A percentile compares a stretch with the other conserved stretches of the same genome.
These are phyloP conservation scores for Himantopus leucocephalus DNA, from an alignment of 2,113 vertebrate genomes.

Conservation along the genomic window DNA sequence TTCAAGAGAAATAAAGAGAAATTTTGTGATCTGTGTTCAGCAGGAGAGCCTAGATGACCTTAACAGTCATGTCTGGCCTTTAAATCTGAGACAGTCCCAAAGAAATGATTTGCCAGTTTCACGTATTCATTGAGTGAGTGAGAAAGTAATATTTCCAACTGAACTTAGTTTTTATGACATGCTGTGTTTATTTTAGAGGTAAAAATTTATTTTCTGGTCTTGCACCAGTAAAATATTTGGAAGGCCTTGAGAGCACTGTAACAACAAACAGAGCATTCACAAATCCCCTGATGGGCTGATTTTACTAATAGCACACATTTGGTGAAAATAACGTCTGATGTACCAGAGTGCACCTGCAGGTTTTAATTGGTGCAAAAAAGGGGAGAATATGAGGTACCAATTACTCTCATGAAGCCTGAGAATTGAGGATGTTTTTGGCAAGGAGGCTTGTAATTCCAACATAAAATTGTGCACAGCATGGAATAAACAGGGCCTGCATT, in stretches of 20 bases:
- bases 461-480: constrained; percentile 9
- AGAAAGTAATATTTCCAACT: neutral
- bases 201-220: constrained; percentile 17
- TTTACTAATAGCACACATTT: constrained; percentile 7
- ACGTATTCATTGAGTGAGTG: neutral
- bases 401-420: neutral
- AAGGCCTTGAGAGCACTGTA: neutral
- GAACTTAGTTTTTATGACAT: neutral
- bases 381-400: neutral
- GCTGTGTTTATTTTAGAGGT: neutral
- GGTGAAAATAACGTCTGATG: neutral
- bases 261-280: neutral
- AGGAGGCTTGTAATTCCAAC: constrained; percentile 20
- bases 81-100: neutral
- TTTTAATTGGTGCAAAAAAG: constrained; percentile 55
- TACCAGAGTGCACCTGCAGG: constrained; percentile 38
- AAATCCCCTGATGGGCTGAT: neutral
- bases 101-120: neutral
- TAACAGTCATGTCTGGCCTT: neutral
- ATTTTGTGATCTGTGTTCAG: neutral
- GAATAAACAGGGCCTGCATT: constrained; percentile 2
- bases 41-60: neutral
- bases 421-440: neutral
- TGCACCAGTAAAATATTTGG: neutral
- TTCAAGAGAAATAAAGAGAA: neutral